A percentile compares a stretch with the other conserved stretches of the same genome.
Evolutionary conservation across 2,888 invertebrate genomes (phyloP).

Genomic region (Spicauda simplicius): DNA sequence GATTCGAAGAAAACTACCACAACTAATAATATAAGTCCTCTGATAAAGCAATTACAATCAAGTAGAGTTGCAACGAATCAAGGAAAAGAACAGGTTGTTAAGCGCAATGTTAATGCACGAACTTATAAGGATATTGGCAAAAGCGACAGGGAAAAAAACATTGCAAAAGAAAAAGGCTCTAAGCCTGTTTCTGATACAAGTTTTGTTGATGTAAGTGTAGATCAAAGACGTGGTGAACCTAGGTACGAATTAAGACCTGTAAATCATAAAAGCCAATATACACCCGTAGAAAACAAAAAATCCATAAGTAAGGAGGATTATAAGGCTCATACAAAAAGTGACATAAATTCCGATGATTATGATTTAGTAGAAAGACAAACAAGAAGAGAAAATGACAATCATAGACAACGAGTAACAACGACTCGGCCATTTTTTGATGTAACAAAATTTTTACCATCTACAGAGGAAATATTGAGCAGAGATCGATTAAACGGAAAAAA

Average conservation of each 20-base stretch:
- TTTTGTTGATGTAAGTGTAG: constrained; percentile 66
- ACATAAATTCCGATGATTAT: constrained; percentile 35
- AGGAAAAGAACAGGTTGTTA: constrained; percentile 59
- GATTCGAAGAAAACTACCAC: constrained; percentile 75
- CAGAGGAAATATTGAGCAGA: constrained; percentile 50
- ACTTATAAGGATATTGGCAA: constrained; percentile 70
- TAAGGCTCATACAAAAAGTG: constrained; percentile 50
- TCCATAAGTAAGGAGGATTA: constrained; percentile 66
- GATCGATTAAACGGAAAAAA: constrained; percentile 19
- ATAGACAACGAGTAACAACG: constrained; percentile 43
- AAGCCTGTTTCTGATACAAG: constrained; percentile 44
- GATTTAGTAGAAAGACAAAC: constrained; percentile 36
- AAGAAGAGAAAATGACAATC: constrained; percentile 35
- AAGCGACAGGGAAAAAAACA: constrained; percentile 60
- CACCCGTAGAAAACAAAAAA: constrained; percentile 65
- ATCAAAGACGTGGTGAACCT: constrained; percentile 72
- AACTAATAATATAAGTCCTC: constrained; percentile 69
- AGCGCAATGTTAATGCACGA: constrained; percentile 54
- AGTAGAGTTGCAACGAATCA: constrained; percentile 61
- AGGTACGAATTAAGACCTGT: constrained; percentile 66
- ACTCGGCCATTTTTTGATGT: constrained; percentile 53
- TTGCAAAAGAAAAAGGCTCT: constrained; percentile 45
- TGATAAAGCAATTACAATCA: constrained; percentile 72
- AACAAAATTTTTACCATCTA: constrained; percentile 53
- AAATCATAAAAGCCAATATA: constrained; percentile 69